Percentiles rank a stretch among this genome's conserved stretches.
These are phyloP conservation scores for Capitulum mitella DNA, from an alignment of 2,888 invertebrate genomes.

Conservation along the genomic window DNA sequence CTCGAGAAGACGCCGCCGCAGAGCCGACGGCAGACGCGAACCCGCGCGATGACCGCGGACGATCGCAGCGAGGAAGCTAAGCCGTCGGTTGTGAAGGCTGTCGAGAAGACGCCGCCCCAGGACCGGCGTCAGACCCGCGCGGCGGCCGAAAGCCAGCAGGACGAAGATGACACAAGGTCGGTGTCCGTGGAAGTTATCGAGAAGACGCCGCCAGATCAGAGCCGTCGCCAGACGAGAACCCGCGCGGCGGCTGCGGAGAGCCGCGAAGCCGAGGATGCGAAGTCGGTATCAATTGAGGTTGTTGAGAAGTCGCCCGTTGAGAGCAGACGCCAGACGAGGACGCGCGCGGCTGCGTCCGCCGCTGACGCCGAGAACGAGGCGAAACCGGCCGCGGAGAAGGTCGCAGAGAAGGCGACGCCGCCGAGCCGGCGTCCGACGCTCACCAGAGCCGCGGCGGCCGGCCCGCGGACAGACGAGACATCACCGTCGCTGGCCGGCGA, in stretches of 20 bases:
- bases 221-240: neutral
- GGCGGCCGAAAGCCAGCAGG: neutral
- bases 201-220: neutral
- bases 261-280: no score
- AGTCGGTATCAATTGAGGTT: no score
- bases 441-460: no score
- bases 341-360: neutral
- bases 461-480: no score
- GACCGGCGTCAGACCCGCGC: no score
- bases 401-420: neutral
- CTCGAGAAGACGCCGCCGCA: no score
- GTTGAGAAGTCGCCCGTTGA: neutral
- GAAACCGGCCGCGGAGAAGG: neutral
- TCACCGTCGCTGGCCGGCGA: no score
- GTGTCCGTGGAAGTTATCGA: neutral
- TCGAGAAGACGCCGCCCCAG: no score
- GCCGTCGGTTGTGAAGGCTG: no score
- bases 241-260: no score
- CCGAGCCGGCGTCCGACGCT: neutral
- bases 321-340: neutral
- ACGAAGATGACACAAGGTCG: neutral
- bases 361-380: neutral
- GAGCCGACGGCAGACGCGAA: neutral
- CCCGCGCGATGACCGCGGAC: neutral
- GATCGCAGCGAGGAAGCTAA: no score